Evolutionary conservation across 2,797 vertebrate species (phyloP), one percentile per base, ranked within the genome.

Genomic region (Vespertilio murinus): DNA sequence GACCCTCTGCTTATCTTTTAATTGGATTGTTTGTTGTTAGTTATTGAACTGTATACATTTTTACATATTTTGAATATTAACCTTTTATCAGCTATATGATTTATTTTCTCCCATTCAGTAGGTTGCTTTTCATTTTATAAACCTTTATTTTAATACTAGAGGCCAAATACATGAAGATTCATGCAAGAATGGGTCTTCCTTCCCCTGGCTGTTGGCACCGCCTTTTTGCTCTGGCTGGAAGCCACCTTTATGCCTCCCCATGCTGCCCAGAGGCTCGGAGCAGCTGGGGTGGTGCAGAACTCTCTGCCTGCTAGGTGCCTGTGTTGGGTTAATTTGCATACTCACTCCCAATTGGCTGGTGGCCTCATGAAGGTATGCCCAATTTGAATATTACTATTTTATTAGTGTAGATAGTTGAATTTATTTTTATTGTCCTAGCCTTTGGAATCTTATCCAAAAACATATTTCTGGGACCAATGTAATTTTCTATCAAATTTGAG

Each of bases 261-360:
- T 1, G 2, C 49, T 52, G 49, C 18, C 49, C 18, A 20, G 49
- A 52, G 52, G 22, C 22, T 22, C 8, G 3, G 52, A 54, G 52
- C 8, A 3, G 52, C 52, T 54, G 52, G 52, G 18, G 52, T 8
- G 3, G 52, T 54, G 52, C 1, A 0, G 8, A 23, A 54, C 0
- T 1, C 52, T 8, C 8, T 2, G 7, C 8, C 52, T 22, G 0
- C 52, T 54, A 1, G 3, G 52, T 3, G 1, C 52, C 22, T 23
- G 52, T 54, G 18, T 8, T 54, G 22, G 23, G 52, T 22, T 54
- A 23, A 54, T 23, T 54, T 54, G 20, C 52, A 54, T 54, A 23
- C 18, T 54, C 52, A 54, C 52, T 54, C 22, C 18, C 8, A 20
- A 54, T 54, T 54, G 52, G 52, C 52, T 23, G 20, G 52, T 54